Base-by-base conservation (phyloP, 2,113 vertebrate species). In the Sardina pilchardus region DNA sequence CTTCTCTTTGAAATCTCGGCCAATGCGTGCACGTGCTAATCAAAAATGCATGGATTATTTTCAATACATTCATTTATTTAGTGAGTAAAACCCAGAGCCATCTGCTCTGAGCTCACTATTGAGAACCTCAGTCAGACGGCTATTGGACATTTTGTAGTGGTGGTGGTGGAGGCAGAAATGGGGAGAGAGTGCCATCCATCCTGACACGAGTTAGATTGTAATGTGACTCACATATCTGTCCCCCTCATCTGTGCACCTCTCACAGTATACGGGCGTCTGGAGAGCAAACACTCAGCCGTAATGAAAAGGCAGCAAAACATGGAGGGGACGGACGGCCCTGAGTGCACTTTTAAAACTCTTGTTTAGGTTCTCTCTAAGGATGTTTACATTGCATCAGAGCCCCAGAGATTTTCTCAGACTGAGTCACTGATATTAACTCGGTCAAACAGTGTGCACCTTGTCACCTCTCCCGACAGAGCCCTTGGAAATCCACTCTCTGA, bases 401-500 rank as follows among this genome's bases (percentile, higher is more conserved):
- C 53, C 53, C 53, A 59, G 53, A 59, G 53, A 24, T 59, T 24
- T 6, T 59, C 53, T 59, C 53, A 6, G 19, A 6, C 53, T 59
- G 53, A 59, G 4, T 59, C 53, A 59, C 21, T 59, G 53, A 59
- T 59, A 59, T 59, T 59, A 59, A 24, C 53, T 59, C 53, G 21
- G 53, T 59, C 53, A n/a, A 59, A 59, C 53, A 59, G 53, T 81
- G 71, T 80, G 44, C 4, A 34, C 47, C 83, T 78, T 75, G 78
- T 50, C 83, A 50, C 78, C 45, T 26, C 82, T n/a, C 59, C 17
- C 24, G 86, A 90, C 86, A 89, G 81, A 81, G 45, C 84, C 85
- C 85, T 90, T 85, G 83, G 86, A 92, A 84, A 87, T 71, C 48
- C 42, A 59, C 59, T 86, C 83, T 80, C 85, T 90, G 83, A 80